Evolutionary conservation across 2,888 invertebrate genomes (phyloP), one percentile per base, ranked within the genome.

Genomic region (Dermolepida albohirtum): DNA sequence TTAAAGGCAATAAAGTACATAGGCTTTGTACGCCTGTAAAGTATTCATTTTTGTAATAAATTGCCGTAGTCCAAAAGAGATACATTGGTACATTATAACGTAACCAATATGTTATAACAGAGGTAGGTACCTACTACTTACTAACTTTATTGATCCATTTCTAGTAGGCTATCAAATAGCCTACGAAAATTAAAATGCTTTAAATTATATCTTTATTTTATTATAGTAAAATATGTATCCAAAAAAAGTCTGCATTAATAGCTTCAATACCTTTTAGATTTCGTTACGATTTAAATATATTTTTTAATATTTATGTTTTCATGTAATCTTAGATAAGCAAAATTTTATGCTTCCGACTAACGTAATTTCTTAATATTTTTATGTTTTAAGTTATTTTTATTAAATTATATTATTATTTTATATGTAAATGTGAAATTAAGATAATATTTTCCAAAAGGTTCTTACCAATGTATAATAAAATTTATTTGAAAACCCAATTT

Each of bases 101-200:
- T 59, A 47, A 49, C 55, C 57, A 66, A 59, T 66, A 59, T 66
- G 59, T 66, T 66, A 52, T 64, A 52, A 44, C 50, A 52, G 52
- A 64, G 39, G 47, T 62, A 54, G 64, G 66, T 66, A 59, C 57
- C 22, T 41, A 66, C 29, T 14, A 34, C 34, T 34, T 34, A 47
- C 50, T 59, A 66, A 64, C 52, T 10, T 39, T 66, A 66, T 66
- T 66, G 66, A 66, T 66, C 66, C 57, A 51, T 57, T 59, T 12
- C 66, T 50, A 50, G n/a, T n/a, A n/a, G n/a, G n/a, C 50, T 66
- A 64, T 52, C 47, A 64, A 64, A 50, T 51, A 51, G 43, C 49
- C 27, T 57, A 57, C 22, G 12, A 50, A 40, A 66, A 39, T 55
- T 27, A 43, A 17, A 12, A n/a, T 8, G 22, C 40, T 10, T 34